Evolutionary conservation across 2,888 invertebrate genomes (phyloP).

Genomic region (Antheraea assamensis): DNA sequence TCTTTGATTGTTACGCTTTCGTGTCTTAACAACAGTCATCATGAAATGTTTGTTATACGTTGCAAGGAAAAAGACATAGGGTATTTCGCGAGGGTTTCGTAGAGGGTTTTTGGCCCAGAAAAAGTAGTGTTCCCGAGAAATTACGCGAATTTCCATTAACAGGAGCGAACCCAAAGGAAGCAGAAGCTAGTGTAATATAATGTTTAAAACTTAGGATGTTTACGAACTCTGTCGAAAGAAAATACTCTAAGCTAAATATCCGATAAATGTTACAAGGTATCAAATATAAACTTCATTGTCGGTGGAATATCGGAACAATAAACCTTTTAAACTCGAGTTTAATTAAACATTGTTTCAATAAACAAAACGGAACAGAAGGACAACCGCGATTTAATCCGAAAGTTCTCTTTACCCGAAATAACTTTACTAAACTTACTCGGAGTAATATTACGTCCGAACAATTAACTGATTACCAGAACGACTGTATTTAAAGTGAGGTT

Average conservation of each 20-base stretch:
- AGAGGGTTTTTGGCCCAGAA: no score
- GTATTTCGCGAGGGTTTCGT: no score
- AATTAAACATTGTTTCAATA: neutral
- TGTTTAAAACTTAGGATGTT: neutral
- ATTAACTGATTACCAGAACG: neutral
- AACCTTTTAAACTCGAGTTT: neutral
- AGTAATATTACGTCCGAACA: slow-evolving; percentile 1
- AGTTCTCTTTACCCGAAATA: neutral
- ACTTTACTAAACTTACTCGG: neutral
- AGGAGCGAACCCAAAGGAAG: no score
- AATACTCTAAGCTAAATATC: no score
- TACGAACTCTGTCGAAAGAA: neutral
- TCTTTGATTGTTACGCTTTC: no score
- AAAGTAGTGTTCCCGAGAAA: no score
- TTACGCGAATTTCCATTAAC: no score
- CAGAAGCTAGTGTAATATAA: no score
- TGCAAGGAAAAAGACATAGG: no score
- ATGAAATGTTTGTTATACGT: no score
- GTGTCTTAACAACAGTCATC: no score
- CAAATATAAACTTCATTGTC: neutral
- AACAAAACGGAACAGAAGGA: neutral
- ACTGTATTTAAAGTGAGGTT: slow-evolving; percentile 1
- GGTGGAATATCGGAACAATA: neutral
- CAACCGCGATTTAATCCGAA: neutral
- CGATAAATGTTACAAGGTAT: no score